Evolutionary conservation across 2,797 vertebrate genomes (phyloP).

Genomic region (Amniataba percoides): DNA sequence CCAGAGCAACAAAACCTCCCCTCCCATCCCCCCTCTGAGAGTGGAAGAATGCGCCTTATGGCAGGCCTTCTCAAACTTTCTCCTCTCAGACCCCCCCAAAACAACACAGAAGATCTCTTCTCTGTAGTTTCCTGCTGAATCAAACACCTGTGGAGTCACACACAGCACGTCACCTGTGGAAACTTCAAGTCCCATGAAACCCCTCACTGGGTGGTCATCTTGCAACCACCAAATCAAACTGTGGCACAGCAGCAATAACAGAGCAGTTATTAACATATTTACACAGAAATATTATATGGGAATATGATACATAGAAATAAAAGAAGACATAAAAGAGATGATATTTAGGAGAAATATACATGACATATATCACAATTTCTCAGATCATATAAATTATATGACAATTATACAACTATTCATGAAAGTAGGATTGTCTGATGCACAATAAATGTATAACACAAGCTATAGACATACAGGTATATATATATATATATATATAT

Average conservation of each 20-base stretch:
- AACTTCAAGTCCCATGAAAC: neutral
- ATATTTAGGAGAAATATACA: neutral
- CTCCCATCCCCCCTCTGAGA: constrained; percentile 83
- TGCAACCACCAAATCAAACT: too few species aligned
- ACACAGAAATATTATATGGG: neutral
- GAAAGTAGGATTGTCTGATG: too few species aligned
- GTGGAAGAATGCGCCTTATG: constrained; percentile 82
- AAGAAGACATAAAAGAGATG: neutral
- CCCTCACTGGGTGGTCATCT: neutral
- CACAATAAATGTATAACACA: neutral
- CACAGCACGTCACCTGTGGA: neutral
- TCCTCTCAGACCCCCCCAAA: constrained; percentile 52
- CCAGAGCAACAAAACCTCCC: constrained; percentile 72
- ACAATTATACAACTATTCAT: neutral
- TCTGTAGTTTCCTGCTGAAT: neutral
- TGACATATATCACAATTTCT: too few species aligned
- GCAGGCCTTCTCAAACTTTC: constrained; percentile 54
- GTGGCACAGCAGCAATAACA: neutral
- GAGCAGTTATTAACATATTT: neutral
- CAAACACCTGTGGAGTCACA: neutral
- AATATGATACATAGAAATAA: neutral
- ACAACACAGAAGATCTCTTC: constrained; percentile 9
- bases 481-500: too few species aligned
- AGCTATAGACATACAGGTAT: neutral
- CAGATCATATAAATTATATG: neutral